phyloP scores from a whole-genome alignment of 2,113 vertebrate species.

The Apeltes quadracus region DNA sequence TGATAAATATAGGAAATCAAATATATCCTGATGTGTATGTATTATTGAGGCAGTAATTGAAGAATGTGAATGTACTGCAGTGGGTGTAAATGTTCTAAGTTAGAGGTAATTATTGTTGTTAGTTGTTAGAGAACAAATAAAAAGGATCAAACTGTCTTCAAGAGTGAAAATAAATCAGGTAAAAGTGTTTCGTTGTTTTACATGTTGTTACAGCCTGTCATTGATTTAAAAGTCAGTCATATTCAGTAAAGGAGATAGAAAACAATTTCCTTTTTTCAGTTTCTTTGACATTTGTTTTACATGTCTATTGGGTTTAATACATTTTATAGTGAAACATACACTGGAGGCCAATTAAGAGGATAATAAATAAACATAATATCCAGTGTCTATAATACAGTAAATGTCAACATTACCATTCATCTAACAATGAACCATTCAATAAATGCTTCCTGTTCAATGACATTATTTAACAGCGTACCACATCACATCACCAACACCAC shows the following conservation, averaged over 20 bases:
- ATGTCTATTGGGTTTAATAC: neutral
- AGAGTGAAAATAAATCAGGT: constrained; percentile 14
- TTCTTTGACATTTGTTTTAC: constrained; percentile 2
- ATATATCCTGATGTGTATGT: neutral
- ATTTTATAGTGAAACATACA: neutral
- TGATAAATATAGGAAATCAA: neutral
- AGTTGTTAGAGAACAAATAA: neutral
- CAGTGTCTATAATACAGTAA: neutral
- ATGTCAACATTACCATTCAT: neutral
- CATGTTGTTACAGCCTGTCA: neutral
- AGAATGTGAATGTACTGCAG: neutral
- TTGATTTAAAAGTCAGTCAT: no score
- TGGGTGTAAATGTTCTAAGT: neutral
- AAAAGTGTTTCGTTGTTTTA: constrained; percentile 1
- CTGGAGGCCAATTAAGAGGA: neutral
- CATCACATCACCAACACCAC: neutral
- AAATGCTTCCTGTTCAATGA: neutral
- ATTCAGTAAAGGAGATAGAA: constrained; percentile 5
- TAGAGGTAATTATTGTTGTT: constrained; percentile 6
- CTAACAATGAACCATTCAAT: neutral
- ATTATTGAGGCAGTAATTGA: neutral
- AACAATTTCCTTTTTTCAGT: constrained; percentile 8
- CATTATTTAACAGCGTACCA: neutral
- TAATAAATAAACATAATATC: neutral
- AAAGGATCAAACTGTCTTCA: neutral